phyloP scores from a whole-genome alignment of 30 jellyfish, hydroid and myxozoan genomes.

The Aurelia aurita complex sp. Pacific region DNA sequence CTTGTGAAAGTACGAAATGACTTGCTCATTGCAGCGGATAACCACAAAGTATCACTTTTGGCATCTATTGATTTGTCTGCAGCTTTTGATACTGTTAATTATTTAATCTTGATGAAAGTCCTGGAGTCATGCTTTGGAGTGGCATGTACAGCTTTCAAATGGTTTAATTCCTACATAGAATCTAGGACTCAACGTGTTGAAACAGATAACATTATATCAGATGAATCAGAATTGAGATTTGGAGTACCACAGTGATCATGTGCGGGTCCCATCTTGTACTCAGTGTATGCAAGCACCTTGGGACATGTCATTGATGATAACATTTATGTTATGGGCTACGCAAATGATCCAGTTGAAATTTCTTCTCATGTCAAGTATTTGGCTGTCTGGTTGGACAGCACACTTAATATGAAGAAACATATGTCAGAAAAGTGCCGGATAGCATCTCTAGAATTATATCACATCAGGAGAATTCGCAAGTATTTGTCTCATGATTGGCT shows the following conservation, averaged over 20 bases:
- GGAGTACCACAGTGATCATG: background rate
- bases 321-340: constrained; percentile 1
- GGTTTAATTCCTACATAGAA: constrained; percentile 1
- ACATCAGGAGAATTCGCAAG: constrained; percentile 42
- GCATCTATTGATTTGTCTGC: constrained; percentile 40
- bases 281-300: background rate
- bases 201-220: too few relatives aligned
- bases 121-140: constrained; percentile 32
- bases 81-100: constrained; percentile 42
- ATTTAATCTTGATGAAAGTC: constrained; percentile 19
- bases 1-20: constrained; percentile 31
- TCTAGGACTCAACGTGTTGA: background rate
- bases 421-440: constrained; percentile 18
- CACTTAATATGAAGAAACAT: too few relatives aligned
- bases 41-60: constrained; percentile 40
- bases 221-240: too few relatives aligned
- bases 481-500: constrained; percentile 46
- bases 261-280: constrained; percentile 11
- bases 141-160: background rate
- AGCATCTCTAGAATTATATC: constrained; percentile 29
- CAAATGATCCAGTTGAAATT: background rate
- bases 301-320: background rate
- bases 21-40: constrained; percentile 38
- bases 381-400: too few relatives aligned
- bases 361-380: too few relatives aligned